Conservation (phyloP, 2,113 vertebrate species). For the Pelecanoides urinatrix region DNA sequence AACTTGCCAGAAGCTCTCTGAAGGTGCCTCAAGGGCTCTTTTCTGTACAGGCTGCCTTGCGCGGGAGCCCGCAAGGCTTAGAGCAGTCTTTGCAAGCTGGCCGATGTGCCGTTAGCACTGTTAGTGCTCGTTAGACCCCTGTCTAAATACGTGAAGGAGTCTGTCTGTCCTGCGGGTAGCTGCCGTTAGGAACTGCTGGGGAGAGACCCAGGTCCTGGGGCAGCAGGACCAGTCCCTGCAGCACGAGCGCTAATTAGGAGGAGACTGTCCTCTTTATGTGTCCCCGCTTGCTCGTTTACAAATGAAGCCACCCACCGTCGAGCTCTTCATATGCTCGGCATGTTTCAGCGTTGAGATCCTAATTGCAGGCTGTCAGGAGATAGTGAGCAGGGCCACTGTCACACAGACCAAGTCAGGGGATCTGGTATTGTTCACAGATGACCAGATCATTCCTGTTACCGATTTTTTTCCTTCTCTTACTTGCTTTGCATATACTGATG, state of each 20-base stretch:
- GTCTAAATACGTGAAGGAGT: not conserved
- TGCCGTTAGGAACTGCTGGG: not conserved
- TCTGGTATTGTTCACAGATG: not conserved
- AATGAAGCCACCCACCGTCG: not conserved
- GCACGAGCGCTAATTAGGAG: not conserved
- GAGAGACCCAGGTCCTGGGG: not conserved
- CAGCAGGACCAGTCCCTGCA: not conserved
- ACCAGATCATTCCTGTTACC: not conserved
- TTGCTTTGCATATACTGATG: not conserved
- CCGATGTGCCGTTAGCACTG: rapidly evolving
- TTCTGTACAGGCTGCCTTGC: not conserved
- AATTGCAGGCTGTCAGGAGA: not conserved
- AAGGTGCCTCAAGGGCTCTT: not conserved
- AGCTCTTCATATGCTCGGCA: not conserved
- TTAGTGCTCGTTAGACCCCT: not conserved
- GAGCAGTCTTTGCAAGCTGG: not conserved
- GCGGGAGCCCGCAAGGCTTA: not conserved
- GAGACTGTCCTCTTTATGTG: not conserved
- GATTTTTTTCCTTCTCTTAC: not conserved
- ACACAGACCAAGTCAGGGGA: not conserved
- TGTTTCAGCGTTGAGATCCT: not conserved
- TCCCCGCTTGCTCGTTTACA: not conserved
- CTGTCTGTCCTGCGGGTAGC: not conserved
- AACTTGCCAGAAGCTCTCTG: not conserved
- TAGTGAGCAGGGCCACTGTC: not conserved